Percentiles rank a stretch among this genome's conserved stretches.
Evolutionary conservation across 2,113 vertebrate genomes (phyloP).

Genomic region (Marcusenius ussheri): DNA sequence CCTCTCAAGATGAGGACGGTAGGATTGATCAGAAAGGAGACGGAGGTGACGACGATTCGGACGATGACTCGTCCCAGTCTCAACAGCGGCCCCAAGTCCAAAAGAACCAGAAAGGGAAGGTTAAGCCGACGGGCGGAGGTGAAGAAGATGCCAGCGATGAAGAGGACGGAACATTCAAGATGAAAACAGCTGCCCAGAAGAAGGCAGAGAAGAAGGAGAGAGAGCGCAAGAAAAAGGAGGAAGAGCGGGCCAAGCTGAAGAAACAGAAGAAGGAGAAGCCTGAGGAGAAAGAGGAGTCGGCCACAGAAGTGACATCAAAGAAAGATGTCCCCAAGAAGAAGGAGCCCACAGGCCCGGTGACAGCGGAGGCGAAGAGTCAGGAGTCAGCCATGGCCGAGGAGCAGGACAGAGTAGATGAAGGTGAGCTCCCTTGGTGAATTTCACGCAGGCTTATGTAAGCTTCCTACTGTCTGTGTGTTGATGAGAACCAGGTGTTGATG

Average conservation of each 20-base stretch:
- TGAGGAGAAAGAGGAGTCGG: slow-evolving; percentile 54
- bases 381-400: slow-evolving; percentile 48
- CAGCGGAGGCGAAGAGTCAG: slow-evolving; percentile 40
- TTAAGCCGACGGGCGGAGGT: slow-evolving; percentile 54
- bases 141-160: slow-evolving; percentile 61
- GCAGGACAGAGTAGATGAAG: slow-evolving; percentile 69
- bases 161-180: slow-evolving; percentile 69
- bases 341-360: slow-evolving; percentile 35
- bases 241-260: slow-evolving; percentile 71
- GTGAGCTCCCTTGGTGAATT: slow-evolving; percentile 44
- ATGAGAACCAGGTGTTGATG: neutral
- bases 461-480: neutral
- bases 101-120: slow-evolving; percentile 74
- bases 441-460: neutral
- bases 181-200: slow-evolving; percentile 95
- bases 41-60: slow-evolving; percentile 53
- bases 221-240: slow-evolving; percentile 85
- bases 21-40: slow-evolving; percentile 45
- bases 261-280: slow-evolving; percentile 70
- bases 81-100: slow-evolving; percentile 64
- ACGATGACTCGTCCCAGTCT: slow-evolving; percentile 52
- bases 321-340: slow-evolving; percentile 50
- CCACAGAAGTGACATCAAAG: slow-evolving; percentile 26
- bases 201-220: slow-evolving; percentile 97
- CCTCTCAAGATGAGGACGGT: slow-evolving; percentile 54